These are phyloP conservation scores for Sciurus carolinensis DNA, from an alignment of 2,797 vertebrate species.

Conservation along the genomic window DNA sequence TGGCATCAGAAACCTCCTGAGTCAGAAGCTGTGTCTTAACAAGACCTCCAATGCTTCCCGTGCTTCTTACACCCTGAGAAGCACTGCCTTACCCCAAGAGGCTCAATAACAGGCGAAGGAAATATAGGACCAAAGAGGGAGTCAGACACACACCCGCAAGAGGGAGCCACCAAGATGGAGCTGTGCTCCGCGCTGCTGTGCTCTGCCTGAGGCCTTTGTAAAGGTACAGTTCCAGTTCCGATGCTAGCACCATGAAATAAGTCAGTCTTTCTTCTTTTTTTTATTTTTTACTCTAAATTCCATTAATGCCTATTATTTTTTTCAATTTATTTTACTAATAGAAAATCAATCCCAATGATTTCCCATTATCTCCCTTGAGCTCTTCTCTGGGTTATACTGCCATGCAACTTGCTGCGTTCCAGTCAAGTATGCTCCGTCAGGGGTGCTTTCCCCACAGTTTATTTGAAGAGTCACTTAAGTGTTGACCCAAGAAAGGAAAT, in stretches of 20 bases:
- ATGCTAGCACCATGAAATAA: neutral
- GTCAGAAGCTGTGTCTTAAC: neutral
- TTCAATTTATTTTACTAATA: conserved; percentile 61
- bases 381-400: conserved; percentile 12
- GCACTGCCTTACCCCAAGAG: neutral
- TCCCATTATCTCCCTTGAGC: neutral
- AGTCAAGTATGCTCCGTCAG: neutral
- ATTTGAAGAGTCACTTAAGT: neutral
- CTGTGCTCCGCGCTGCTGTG: neutral
- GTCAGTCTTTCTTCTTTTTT: neutral
- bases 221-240: neutral
- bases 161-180: neutral
- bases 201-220: neutral
- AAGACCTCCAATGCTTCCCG: neutral
- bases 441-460: neutral
- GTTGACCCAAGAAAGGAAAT: neutral
- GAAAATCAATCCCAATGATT: conserved; percentile 59
- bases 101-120: neutral
- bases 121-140: neutral
- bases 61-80: neutral
- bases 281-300: conserved; percentile 57
- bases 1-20: neutral
- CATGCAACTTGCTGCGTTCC: neutral
- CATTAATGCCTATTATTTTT: conserved; percentile 37
- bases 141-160: neutral